Evolutionary conservation across 2,888 invertebrate genomes (phyloP).

Genomic region (Hesperia comma): DNA sequence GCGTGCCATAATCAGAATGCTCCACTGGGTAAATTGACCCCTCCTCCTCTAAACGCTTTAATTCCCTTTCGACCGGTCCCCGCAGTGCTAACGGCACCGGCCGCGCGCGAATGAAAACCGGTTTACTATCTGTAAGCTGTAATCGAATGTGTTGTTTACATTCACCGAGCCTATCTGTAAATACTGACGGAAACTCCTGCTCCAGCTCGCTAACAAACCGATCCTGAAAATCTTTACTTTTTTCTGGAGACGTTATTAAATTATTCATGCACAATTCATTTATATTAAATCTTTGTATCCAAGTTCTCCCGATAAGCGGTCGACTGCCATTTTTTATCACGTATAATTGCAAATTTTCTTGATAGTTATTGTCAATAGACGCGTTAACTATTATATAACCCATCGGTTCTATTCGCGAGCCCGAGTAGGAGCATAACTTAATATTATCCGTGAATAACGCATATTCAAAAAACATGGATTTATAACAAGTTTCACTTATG

Average conservation of each 20-base stretch:
- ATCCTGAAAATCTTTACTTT: not conserved
- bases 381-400: conserved; percentile 36
- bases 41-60: not conserved
- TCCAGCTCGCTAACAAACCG: conserved; percentile 8
- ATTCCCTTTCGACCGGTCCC: not conserved
- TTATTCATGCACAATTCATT: not conserved
- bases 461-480: conserved; percentile 13
- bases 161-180: not conserved
- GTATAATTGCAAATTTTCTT: not conserved
- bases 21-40: conserved; percentile 34
- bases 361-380: not conserved
- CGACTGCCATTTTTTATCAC: not conserved
- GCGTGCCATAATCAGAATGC: conserved; percentile 45
- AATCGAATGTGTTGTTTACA: conserved; percentile 14
- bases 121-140: not conserved
- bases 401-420: conserved; percentile 37
- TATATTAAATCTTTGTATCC: not conserved
- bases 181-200: conserved; percentile 3
- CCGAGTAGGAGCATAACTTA: conserved; percentile 36
- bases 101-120: no score
- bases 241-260: not conserved
- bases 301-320: not conserved
- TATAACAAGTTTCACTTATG: conserved; percentile 31
- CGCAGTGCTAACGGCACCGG: conserved; percentile 13
- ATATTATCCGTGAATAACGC: conserved; percentile 36